Percentiles rank a stretch among this genome's conserved stretches.
phyloP scores from a whole-genome alignment of 2,888 invertebrate species.

The Apotomis turbidana region DNA sequence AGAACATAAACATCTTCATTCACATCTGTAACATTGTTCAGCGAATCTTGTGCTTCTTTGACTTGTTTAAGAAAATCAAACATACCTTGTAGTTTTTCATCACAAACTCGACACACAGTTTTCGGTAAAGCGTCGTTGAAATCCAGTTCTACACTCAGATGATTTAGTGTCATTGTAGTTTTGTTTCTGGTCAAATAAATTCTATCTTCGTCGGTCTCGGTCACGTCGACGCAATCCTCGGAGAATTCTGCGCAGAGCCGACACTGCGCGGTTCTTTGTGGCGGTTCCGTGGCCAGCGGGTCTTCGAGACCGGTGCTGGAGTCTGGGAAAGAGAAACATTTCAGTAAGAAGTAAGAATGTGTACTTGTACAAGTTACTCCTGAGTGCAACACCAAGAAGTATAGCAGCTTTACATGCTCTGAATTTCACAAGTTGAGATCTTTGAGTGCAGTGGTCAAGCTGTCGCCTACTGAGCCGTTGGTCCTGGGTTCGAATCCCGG shows the following conservation, averaged over 20 bases:
- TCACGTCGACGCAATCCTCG: background rate
- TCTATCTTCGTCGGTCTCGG: background rate
- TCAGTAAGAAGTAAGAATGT: too few species aligned
- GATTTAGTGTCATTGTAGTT: background rate
- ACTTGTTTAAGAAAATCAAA: constrained; percentile 17
- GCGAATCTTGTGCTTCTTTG: constrained; percentile 13
- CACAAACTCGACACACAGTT: constrained; percentile 10
- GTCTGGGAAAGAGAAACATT: background rate
- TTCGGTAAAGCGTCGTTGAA: constrained; percentile 7
- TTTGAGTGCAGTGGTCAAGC: too few species aligned
- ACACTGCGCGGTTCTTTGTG: background rate
- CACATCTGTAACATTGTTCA: background rate
- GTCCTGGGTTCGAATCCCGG: too few species aligned
- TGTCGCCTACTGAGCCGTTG: too few species aligned
- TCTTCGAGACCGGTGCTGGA: background rate
- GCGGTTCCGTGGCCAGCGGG: background rate
- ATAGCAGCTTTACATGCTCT: too few species aligned
- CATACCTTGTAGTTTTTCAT: constrained; percentile 1
- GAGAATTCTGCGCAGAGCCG: constrained; percentile 8
- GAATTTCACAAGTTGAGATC: too few species aligned
- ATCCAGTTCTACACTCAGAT: constrained; percentile 18
- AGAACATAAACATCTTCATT: background rate
- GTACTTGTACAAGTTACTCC: too few species aligned
- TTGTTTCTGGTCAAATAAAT: background rate
- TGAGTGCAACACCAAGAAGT: too few species aligned